Conservation (phyloP, 2,888 invertebrate species). For the Conchocele bisecta region DNA sequence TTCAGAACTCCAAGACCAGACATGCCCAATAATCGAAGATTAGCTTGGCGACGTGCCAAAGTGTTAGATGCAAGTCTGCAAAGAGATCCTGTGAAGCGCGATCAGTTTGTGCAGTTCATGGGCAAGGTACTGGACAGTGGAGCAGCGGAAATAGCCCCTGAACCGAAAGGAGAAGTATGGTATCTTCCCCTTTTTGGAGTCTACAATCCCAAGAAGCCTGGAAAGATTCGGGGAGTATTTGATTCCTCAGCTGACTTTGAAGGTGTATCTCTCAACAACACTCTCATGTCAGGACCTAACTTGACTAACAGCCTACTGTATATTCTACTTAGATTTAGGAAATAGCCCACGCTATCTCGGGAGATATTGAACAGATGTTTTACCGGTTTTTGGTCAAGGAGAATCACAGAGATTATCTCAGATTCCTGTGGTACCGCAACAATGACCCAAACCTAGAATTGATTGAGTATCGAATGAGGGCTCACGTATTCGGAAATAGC, state of each 20-base stretch:
- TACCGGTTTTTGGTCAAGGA: conserved; percentile 30
- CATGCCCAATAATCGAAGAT: conserved; percentile 39
- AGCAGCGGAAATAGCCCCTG: conserved; percentile 1
- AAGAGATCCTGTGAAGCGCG: not conserved
- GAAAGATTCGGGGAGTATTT: conserved; percentile 12
- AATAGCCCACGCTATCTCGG: conserved; percentile 21
- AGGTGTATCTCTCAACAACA: not conserved
- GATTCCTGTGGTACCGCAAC: conserved; percentile 46
- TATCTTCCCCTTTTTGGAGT: conserved; percentile 20
- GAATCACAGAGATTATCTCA: conserved; percentile 31
- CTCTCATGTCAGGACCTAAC: conserved; percentile 3
- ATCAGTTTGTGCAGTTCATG: conserved; percentile 8
- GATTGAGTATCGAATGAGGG: conserved; percentile 43
- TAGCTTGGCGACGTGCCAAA: conserved; percentile 30
- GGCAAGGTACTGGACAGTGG: not conserved
- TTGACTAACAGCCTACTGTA: conserved; percentile 38
- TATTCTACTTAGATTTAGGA: conserved; percentile 37
- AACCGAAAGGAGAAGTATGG: not conserved
- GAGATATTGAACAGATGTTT: conserved; percentile 54
- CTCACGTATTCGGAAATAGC: too few species aligned
- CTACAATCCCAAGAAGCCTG: conserved; percentile 10
- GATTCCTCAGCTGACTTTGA: conserved; percentile 10
- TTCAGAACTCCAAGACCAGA: conserved; percentile 23
- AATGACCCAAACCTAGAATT: conserved; percentile 23
- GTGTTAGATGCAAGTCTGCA: conserved; percentile 27